Evolutionary conservation across 2,797 vertebrate species (phyloP).

Genomic region (Myioborus melanocephalus): DNA sequence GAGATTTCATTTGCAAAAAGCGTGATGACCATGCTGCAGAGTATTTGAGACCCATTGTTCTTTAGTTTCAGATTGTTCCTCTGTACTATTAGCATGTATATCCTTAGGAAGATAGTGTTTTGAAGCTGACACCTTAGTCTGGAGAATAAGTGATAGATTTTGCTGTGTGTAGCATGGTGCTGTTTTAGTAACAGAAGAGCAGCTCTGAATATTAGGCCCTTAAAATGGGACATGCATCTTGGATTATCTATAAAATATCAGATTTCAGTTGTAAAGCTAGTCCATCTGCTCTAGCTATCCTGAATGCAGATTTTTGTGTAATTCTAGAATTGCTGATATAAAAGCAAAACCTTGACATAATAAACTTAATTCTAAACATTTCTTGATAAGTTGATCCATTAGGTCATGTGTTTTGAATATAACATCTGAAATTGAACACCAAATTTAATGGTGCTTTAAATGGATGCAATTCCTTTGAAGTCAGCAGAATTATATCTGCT

Average conservation of each 20-base stretch:
- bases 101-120: not conserved
- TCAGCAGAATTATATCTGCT: slow-evolving; percentile 18
- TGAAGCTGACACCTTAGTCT: not conserved
- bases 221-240: not conserved
- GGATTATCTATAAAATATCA: not conserved
- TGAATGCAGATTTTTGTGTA: not conserved
- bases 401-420: not conserved
- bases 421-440: slow-evolving; percentile 27
- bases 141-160: not conserved
- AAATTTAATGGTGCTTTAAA: slow-evolving; percentile 1
- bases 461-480: slow-evolving; percentile 35
- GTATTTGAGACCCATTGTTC: not conserved
- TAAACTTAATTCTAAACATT: not conserved
- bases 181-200: not conserved
- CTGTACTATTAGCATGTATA: not conserved
- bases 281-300: not conserved
- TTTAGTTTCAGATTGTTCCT: not conserved
- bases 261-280: not conserved
- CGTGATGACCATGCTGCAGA: accelerated
- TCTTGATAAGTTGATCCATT: not conserved
- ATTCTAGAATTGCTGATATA: not conserved
- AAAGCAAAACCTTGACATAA: not conserved
- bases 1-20: not conserved
- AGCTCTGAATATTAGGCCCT: not conserved
- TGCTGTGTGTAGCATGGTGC: not conserved